Conservation (phyloP, 1,140 invertebrate species). For the Galleria mellonella region DNA sequence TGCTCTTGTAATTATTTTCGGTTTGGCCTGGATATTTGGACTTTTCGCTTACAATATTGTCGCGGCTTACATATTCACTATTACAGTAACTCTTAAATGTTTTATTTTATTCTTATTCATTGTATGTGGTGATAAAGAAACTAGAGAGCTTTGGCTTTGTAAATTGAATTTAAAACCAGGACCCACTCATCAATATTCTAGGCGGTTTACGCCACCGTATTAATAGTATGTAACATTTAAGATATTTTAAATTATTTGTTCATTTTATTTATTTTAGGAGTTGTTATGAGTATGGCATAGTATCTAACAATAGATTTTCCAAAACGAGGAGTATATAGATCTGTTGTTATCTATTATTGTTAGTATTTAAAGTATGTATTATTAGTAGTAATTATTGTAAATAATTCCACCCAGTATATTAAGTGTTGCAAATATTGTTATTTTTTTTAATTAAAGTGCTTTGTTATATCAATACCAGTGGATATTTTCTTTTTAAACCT, state of each 20-base stretch:
- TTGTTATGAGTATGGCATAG: no score
- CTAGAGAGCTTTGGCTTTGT: constrained; percentile 68
- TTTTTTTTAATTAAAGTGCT: no score
- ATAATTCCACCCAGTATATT: no score
- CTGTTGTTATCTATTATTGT: no score
- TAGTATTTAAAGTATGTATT: no score
- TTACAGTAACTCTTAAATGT: constrained; percentile 71
- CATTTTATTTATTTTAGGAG: no score
- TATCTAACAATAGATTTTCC: no score
- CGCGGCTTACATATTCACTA: constrained; percentile 66
- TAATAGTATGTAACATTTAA: not conserved
- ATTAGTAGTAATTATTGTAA: no score
- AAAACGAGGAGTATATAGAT: no score
- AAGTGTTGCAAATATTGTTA: no score
- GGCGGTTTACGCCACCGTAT: not conserved
- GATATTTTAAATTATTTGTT: constrained; percentile 39
- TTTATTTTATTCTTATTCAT: constrained; percentile 74
- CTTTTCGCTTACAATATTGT: constrained; percentile 55
- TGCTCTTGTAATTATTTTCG: constrained; percentile 68
- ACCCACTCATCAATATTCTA: constrained; percentile 37
- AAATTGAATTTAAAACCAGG: constrained; percentile 60
- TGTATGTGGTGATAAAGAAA: constrained; percentile 70
- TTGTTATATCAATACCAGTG: no score
- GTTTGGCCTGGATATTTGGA: constrained; percentile 71
- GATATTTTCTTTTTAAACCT: no score